Conservation (phyloP, 2,888 invertebrate genomes). For the Eristalinus aeneus region DNA sequence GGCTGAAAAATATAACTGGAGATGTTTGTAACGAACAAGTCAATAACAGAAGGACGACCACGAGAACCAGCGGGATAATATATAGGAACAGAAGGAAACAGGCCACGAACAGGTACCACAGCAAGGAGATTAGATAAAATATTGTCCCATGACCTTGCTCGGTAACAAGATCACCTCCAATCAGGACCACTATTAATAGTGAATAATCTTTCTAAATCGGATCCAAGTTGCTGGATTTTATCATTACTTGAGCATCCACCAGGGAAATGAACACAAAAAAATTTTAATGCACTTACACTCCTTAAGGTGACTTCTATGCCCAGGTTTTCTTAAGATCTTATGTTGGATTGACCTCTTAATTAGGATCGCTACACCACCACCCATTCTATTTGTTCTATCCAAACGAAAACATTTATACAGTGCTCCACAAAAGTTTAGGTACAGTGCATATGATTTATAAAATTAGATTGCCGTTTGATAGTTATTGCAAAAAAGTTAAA, state of each 20-base stretch:
- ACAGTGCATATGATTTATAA: no score
- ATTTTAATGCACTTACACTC: no score
- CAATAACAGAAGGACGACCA: constrained; percentile 18
- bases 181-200: no score
- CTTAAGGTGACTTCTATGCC: constrained; percentile 7
- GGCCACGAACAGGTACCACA: not conserved
- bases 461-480: no score
- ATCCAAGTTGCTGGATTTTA: no score
- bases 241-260: no score
- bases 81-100: constrained; percentile 7
- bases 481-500: no score
- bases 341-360: constrained; percentile 27
- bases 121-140: not conserved
- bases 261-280: no score
- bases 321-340: constrained; percentile 1
- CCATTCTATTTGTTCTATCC: constrained; percentile 12
- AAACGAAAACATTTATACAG: constrained; percentile 31
- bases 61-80: constrained; percentile 20
- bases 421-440: no score
- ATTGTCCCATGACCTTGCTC: not conserved
- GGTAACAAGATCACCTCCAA: no score
- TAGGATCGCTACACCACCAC: constrained; percentile 28
- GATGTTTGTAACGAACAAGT: constrained; percentile 19
- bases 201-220: no score
- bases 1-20: constrained; percentile 6